Percentiles rank a stretch among this genome's conserved stretches.
phyloP scores from a whole-genome alignment of 2,113 vertebrate genomes.

The Psittacus erithacus region DNA sequence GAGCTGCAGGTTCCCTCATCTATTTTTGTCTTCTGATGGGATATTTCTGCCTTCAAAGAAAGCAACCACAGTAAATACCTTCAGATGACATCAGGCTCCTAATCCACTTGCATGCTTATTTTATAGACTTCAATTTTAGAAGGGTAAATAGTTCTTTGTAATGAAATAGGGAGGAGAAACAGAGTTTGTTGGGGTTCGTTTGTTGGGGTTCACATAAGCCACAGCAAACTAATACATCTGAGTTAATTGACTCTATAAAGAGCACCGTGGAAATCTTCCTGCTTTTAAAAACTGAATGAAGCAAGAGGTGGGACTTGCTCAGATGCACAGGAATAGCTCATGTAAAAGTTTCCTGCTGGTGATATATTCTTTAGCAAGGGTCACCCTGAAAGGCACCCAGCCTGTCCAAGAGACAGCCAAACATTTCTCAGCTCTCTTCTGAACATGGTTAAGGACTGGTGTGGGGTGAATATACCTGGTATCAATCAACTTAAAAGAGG shows the following conservation, averaged over 20 bases:
- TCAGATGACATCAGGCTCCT: not conserved
- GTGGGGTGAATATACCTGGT: not conserved
- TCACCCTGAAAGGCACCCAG: not conserved
- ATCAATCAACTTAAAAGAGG: not conserved
- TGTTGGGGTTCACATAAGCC: not conserved
- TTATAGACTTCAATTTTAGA: not conserved
- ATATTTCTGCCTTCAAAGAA: constrained; percentile 33
- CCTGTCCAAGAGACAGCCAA: not conserved
- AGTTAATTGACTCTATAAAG: not conserved
- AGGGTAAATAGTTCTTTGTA: not conserved
- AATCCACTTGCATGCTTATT: not conserved
- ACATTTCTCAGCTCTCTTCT: not conserved
- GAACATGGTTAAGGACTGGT: accelerated
- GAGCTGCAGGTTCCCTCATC: constrained; percentile 14
- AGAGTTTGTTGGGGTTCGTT: not conserved
- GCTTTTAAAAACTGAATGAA: not conserved
- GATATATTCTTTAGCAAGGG: not conserved
- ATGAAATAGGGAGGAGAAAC: not conserved
- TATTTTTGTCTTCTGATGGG: constrained; percentile 30
- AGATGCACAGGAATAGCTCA: not conserved
- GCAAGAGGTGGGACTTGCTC: not conserved
- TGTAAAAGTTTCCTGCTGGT: not conserved
- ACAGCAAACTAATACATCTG: not conserved
- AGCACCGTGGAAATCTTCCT: not conserved
- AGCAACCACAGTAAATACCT: constrained; percentile 18